Percentiles rank a stretch among this genome's conserved stretches.
phyloP scores from a whole-genome alignment of 2,113 vertebrate species.

The Gnathonemus echidnorhynchus region DNA sequence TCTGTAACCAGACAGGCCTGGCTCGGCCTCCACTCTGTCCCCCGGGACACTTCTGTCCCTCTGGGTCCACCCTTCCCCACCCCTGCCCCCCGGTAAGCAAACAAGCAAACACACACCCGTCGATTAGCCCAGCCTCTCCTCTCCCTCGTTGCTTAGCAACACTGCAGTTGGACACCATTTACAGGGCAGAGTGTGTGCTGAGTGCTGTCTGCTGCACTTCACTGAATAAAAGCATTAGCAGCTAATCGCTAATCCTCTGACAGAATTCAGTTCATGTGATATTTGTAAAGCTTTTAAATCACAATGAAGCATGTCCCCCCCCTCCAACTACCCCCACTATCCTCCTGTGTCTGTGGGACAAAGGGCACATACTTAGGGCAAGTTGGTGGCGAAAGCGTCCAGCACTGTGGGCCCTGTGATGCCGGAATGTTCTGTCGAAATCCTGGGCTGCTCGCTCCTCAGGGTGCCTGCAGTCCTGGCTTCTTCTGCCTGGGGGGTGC shows the following conservation, averaged over 20 bases:
- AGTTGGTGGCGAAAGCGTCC: constrained; percentile 44
- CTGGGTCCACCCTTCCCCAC: constrained; percentile 50
- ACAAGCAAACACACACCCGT: constrained; percentile 35
- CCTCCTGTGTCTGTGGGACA: not conserved
- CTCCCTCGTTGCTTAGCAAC: not conserved
- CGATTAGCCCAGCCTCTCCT: not conserved
- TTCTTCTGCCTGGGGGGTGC: constrained; percentile 66
- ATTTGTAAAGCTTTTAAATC: no score
- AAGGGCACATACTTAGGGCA: constrained; percentile 68
- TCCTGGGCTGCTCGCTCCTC: constrained; percentile 61
- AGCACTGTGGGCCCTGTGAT: constrained; percentile 66
- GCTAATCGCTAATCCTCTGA: not conserved
- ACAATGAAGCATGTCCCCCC: not conserved
- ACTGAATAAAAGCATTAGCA: not conserved
- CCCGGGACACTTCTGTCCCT: constrained; percentile 72
- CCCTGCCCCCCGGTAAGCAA: constrained; percentile 68
- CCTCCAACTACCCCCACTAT: not conserved
- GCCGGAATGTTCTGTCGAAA: constrained; percentile 70
- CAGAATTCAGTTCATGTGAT: not conserved
- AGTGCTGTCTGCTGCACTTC: not conserved
- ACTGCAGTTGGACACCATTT: not conserved
- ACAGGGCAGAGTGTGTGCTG: not conserved
- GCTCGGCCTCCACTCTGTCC: constrained; percentile 60
- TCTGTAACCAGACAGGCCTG: constrained; percentile 70
- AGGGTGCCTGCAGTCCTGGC: constrained; percentile 65